Evolutionary conservation across 2,113 vertebrate species (phyloP).

Genomic region (rabbit (Oryctolagus cuniculus)): mOryCun1.1 NC_091447.1:3127501-3128000

Average conservation of each 20-base stretch:
- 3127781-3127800: background rate
- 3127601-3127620: background rate
- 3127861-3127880: conserved; percentile 61
- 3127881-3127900: conserved; percentile 59
- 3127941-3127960: conserved; percentile 53
- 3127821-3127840: conserved; percentile 70
- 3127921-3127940: conserved; percentile 19
- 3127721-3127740: background rate
- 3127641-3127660: background rate
- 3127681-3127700: conserved; percentile 4
- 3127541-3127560: background rate
- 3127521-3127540: conserved; percentile 1
- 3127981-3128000: conserved; percentile 56
- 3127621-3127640: conserved; percentile 2
- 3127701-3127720: background rate
- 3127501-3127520: background rate
- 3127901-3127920: conserved; percentile 74
- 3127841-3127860: conserved; percentile 63
- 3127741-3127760: conserved; percentile 29
- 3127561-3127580: background rate
- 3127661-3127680: background rate
- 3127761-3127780: conserved; percentile 18
- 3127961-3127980: conserved; percentile 43
- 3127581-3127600: background rate
- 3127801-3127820: conserved; percentile 38